These are phyloP conservation scores for Oscheius myriophilus DNA, from an alignment of 2,888 invertebrate species.

Conservation along the genomic window DNA sequence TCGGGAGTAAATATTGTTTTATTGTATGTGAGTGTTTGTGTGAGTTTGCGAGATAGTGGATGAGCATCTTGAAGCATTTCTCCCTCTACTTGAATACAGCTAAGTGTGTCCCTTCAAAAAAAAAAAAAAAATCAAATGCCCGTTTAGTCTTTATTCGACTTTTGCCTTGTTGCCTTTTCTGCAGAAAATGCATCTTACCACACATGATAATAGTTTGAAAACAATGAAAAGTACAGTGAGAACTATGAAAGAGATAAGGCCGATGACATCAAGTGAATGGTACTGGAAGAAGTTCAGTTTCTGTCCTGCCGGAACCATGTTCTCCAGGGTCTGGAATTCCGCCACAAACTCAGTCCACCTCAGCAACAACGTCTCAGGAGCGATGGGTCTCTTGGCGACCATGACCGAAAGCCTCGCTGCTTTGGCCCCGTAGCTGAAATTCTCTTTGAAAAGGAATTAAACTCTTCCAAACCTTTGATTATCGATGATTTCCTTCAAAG, in stretches of 20 bases:
- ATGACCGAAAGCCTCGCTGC: constrained; percentile 46
- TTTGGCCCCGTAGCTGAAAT: constrained; percentile 37
- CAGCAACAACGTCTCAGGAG: constrained; percentile 48
- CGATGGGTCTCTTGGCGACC: constrained; percentile 52
- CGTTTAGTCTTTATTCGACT: background rate
- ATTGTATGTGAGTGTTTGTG: too few species aligned
- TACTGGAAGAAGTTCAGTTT: constrained; percentile 54
- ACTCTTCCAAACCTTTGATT: constrained; percentile 33
- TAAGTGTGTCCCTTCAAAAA: too few species aligned
- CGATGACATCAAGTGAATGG: constrained; percentile 54
- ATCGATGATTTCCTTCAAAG: constrained; percentile 27
- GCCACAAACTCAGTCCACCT: constrained; percentile 59
- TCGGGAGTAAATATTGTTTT: too few species aligned
- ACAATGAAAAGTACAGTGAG: constrained; percentile 32
- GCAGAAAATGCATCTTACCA: constrained; percentile 1
- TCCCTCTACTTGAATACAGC: too few species aligned
- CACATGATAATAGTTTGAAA: constrained; percentile 1
- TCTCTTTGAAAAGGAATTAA: background rate
- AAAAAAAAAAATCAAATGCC: too few species aligned
- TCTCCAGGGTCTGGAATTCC: constrained; percentile 51
- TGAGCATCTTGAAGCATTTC: too few species aligned
- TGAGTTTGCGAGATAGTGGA: too few species aligned
- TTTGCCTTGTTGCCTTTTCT: background rate
- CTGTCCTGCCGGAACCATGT: constrained; percentile 47
- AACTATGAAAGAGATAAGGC: constrained; percentile 33